Base-by-base conservation (phyloP, 2,888 invertebrate species). In the Acronicta alni region DNA sequence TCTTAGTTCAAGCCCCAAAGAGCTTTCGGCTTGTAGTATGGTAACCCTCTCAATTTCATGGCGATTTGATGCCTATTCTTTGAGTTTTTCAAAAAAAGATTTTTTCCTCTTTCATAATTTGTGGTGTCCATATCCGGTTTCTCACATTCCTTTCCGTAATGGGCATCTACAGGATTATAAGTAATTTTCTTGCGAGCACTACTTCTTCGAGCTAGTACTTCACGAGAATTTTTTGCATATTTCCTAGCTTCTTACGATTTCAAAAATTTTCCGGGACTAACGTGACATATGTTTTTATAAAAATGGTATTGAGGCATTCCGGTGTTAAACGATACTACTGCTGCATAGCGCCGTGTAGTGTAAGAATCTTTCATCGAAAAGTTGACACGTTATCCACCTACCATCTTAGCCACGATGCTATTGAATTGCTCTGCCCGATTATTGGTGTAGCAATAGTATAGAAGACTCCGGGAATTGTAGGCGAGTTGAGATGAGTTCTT, bases 311-410 rank as follows among this genome's bases (percentile, higher is more conserved):
- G 64, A 10, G 64, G 56, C 44, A 44, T 61, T 0, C 54, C 67
- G 9, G 59, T 64, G 7, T 65, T 70, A 39, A 70, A 67, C 0
- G 56, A 46, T 18, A 62, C 60, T 2, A 67, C 64, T 42, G 67
- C 67, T 2, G 66, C 72, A 48, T 67, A 49, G 15, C 64, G 67
- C 15, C 66, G 23, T 32, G 61, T 47, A n/a, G 46, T 52, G 26
- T 71, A 73, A 12, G 71, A 70, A 16, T 66, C 48, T 49, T 73
- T 71, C n/a, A 68, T 37, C 0, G 67, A 71, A 65, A 61, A 71
- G n/a, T 67, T 66, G 0, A 71, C 55, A 0, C 66, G 49, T 53
- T 72, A 69, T 12, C 66, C 66, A 37, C 61, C 63, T 26, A 66
- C 61, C 18, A 45, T 41, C 37, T 72, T 72, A 10, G 66, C 72